A percentile compares a stretch with the other conserved stretches of the same genome.
These are phyloP conservation scores for Zaprionus vittiger DNA, from an alignment of 1,140 invertebrate species.

Conservation along the genomic window DNA sequence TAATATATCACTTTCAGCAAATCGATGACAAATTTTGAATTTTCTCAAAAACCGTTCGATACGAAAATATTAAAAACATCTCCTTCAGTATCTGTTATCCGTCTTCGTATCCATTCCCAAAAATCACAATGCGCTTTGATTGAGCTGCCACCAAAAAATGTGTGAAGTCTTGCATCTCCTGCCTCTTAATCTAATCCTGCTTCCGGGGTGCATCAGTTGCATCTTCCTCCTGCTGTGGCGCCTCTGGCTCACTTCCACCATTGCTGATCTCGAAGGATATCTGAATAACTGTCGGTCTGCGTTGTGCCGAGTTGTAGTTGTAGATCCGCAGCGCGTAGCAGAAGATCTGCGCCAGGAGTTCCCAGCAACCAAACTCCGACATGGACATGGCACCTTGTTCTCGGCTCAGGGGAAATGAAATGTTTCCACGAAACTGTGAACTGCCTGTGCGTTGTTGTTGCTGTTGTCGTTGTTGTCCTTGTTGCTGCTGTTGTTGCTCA, in stretches of 20 bases:
- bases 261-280: constrained; percentile 77
- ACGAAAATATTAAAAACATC: constrained; percentile 48
- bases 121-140: constrained; percentile 84
- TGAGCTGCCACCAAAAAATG: constrained; percentile 70
- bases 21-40: constrained; percentile 76
- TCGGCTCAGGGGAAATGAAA: constrained; percentile 69
- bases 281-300: constrained; percentile 73
- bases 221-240: constrained; percentile 20
- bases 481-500: constrained; percentile 19
- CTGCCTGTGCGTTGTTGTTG: constrained; percentile 30
- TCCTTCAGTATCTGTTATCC: constrained; percentile 1
- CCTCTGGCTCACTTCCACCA: constrained; percentile 18
- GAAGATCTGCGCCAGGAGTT: constrained; percentile 76
- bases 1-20: constrained; percentile 77
- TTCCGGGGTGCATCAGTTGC: constrained; percentile 56
- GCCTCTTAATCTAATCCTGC: constrained; percentile 44
- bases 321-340: constrained; percentile 76
- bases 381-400: constrained; percentile 69
- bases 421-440: constrained; percentile 75
- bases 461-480: constrained; percentile 31
- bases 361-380: constrained; percentile 75
- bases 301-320: constrained; percentile 68
- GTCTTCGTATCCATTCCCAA: constrained; percentile 44
- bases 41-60: constrained; percentile 66
- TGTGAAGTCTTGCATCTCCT: constrained; percentile 25